A percentile compares a stretch with the other conserved stretches of the same genome.
Evolutionary conservation across 2,888 invertebrate genomes (phyloP).

Genomic region (Heliconius charithonia): DNA sequence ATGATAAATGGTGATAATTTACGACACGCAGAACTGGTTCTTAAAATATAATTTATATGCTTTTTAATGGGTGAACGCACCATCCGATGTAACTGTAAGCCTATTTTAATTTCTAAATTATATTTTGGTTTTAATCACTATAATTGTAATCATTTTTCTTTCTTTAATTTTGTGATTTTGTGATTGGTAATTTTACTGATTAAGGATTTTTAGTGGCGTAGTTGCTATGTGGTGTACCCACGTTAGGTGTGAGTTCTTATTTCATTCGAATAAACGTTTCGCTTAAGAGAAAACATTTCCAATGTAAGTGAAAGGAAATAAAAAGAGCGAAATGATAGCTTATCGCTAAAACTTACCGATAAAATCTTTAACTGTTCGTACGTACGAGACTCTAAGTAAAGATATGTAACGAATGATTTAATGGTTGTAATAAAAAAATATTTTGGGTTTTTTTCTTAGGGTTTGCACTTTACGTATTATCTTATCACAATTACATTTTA

Average conservation of each 20-base stretch:
- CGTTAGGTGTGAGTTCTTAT: neutral
- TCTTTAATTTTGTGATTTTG: neutral
- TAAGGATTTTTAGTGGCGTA: neutral
- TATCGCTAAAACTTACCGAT: too few species aligned
- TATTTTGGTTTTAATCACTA: neutral
- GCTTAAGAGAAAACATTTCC: neutral
- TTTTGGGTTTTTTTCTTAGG: neutral
- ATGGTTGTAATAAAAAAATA: neutral
- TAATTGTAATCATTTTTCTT: neutral
- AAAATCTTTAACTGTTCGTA: too few species aligned
- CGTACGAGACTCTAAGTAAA: neutral
- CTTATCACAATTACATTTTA: neutral
- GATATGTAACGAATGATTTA: neutral
- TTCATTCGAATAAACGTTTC: neutral
- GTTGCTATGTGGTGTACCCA: neutral
- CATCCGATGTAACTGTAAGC: neutral
- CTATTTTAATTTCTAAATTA: neutral
- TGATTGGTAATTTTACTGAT: neutral
- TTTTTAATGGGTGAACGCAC: constrained; percentile 1
- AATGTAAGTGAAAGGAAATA: neutral
- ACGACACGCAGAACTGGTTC: constrained; percentile 7
- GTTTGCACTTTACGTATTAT: neutral
- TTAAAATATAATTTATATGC: constrained; percentile 6
- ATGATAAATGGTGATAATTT: constrained; percentile 33
- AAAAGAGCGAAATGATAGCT: too few species aligned